Evolutionary conservation across 2,113 vertebrate species (phyloP).

Genomic region (Myotis davidii): DNA sequence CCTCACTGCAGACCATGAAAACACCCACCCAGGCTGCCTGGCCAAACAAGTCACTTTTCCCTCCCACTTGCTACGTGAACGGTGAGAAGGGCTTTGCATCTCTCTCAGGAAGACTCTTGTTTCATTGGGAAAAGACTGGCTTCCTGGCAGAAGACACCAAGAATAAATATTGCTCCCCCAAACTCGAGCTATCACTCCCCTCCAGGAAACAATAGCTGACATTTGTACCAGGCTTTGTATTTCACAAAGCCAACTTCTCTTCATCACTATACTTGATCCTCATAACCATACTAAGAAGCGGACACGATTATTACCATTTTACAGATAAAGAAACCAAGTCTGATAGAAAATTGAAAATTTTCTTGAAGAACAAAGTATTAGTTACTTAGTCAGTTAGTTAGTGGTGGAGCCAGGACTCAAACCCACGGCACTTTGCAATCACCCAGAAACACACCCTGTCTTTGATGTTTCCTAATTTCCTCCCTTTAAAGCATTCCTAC

Average conservation of each 20-base stretch:
- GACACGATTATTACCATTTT: conserved; percentile 45
- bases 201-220: conserved; percentile 57
- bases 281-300: neutral
- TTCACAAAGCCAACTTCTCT: neutral
- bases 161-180: conserved; percentile 12
- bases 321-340: conserved; percentile 67
- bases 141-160: conserved; percentile 53
- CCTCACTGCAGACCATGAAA: neutral
- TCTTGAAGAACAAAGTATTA: neutral
- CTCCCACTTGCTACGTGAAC: neutral
- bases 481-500: conserved; percentile 80
- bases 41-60: neutral
- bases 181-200: neutral
- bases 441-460: conserved; percentile 75
- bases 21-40: neutral
- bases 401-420: conserved; percentile 52
- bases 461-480: conserved; percentile 80
- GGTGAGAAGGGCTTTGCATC: neutral
- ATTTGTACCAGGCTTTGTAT: neutral
- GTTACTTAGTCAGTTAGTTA: conserved; percentile 28
- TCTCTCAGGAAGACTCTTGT: conserved; percentile 17
- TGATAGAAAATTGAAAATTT: conserved; percentile 28
- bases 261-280: neutral
- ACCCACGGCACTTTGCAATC: conserved; percentile 58
- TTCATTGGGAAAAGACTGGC: neutral